phyloP scores from a whole-genome alignment of 1,140 invertebrate species.

The Coelopa frigida region DNA sequence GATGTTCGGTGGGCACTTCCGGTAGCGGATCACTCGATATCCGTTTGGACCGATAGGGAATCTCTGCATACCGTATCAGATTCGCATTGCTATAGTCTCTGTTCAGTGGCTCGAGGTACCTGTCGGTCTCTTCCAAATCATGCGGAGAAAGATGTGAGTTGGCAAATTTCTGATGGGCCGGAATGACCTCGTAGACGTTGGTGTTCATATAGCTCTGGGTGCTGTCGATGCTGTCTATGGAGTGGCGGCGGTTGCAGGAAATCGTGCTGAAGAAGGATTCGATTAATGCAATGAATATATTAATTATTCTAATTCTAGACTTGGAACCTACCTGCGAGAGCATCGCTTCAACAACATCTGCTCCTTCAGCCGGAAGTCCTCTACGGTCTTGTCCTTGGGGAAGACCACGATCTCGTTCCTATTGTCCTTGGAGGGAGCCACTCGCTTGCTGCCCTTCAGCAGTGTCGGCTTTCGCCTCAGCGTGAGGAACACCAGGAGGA shows the following conservation, averaged over 20 bases:
- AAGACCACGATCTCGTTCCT: constrained; percentile 42
- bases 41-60: constrained; percentile 21
- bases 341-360: constrained; percentile 7
- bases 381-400: constrained; percentile 16
- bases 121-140: not conserved
- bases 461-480: constrained; percentile 50
- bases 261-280: not conserved
- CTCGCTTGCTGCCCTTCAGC: constrained; percentile 52
- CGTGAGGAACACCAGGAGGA: constrained; percentile 44
- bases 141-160: too few relatives aligned
- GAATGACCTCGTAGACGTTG: constrained; percentile 29
- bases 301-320: too few relatives aligned
- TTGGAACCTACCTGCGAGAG: constrained; percentile 7
- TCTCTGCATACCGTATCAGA: constrained; percentile 24
- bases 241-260: constrained; percentile 13
- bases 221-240: constrained; percentile 21
- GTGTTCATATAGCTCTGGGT: constrained; percentile 27
- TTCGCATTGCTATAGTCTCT: constrained; percentile 8
- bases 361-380: constrained; percentile 16
- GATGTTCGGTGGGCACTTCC: constrained; percentile 16
- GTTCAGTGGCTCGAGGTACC: constrained; percentile 7
- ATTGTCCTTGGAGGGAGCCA: constrained; percentile 51
- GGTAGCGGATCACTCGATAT: constrained; percentile 30
- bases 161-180: constrained; percentile 25
- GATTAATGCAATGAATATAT: not conserved